Evolutionary conservation across 1,140 invertebrate genomes (phyloP).

Genomic region (Hycleus cichorii): DNA sequence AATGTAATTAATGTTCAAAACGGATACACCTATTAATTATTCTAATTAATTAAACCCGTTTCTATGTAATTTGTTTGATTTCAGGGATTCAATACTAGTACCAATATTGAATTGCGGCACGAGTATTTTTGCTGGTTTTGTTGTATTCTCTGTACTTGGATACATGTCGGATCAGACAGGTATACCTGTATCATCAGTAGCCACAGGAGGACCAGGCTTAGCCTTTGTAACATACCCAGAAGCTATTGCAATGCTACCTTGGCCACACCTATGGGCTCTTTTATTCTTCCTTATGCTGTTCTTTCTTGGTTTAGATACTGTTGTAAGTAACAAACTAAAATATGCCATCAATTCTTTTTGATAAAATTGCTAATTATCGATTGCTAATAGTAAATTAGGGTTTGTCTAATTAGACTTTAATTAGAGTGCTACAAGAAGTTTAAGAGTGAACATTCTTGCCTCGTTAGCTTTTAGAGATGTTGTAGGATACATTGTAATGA

Average conservation of each 20-base stretch:
- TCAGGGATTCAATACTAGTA: conserved; percentile 66
- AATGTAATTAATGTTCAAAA: too few species aligned
- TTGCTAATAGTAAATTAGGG: too few species aligned
- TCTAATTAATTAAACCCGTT: too few species aligned
- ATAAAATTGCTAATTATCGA: too few species aligned
- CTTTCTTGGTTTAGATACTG: conserved; percentile 83
- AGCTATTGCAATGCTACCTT: conserved; percentile 79
- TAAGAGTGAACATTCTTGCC: too few species aligned
- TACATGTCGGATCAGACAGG: conserved; percentile 81
- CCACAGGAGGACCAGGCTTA: conserved; percentile 81
- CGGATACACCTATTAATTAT: too few species aligned
- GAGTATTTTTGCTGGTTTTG: conserved; percentile 87
- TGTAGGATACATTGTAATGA: too few species aligned
- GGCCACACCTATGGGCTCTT: conserved; percentile 81
- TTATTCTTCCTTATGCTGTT: conserved; percentile 93
- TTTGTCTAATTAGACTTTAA: too few species aligned
- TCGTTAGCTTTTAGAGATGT: too few species aligned
- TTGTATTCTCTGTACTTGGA: conserved; percentile 90
- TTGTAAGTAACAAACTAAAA: conserved; percentile 52
- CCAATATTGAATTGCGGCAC: conserved; percentile 77
- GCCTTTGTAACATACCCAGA: conserved; percentile 91
- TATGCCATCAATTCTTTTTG: too few species aligned
- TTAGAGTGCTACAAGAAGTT: too few species aligned
- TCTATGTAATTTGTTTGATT: conserved; percentile 4
- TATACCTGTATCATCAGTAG: conserved; percentile 75